Base-by-base conservation (phyloP, 53 echinoderm and acorn worm species). In the Luidia sarsii region DNA sequence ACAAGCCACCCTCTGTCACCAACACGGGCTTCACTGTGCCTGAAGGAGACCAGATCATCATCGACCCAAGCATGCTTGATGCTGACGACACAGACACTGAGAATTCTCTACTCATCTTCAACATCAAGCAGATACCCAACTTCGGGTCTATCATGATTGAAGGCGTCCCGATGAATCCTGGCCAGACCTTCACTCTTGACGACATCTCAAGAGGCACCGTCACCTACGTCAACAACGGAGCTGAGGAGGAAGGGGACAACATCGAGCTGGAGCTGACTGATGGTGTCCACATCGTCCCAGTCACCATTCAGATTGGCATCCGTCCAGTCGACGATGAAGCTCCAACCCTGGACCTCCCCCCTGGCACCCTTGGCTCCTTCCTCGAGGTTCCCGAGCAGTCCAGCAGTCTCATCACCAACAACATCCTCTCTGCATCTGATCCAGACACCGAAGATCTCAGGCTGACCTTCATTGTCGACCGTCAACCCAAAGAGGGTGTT, bases 361-460 rank as follows among this genome's bases (percentile, higher is more conserved):
- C 94, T 28, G 94, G 94, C 57, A 87, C 94, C 14, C 81, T 99
- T 51, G 99, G 99, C 31, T 94, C 94, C 32, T 91, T 79, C 80
- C 70, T 99, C 20, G 99, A 99, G 72, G 94, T 94, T 13, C 91
- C 88, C 65, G 99, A 99, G 72, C 89, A 91, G 62, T 82, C 86
- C 9, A 88, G 80, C 59, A 99, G 93, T 67, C 89, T 99, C 53
- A 99, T 99, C 57, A 99, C 94, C 22, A 91, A 91, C 46, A 94
- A 99, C 68, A 89, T 99, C 54, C 65, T 99, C 33, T 94, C 94
- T 91, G 99, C 99, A 67, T 94, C 99, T 60, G 99, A 99, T 81
- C 94, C 94, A 9, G 99, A 99, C 71, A 94, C 99, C 18, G 99
- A 99, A 66, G 93, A 99, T 68, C 85, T 99, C 22, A 82, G 81